phyloP scores from a whole-genome alignment of 2,113 vertebrate species.

The Ranitomeya imitator region DNA sequence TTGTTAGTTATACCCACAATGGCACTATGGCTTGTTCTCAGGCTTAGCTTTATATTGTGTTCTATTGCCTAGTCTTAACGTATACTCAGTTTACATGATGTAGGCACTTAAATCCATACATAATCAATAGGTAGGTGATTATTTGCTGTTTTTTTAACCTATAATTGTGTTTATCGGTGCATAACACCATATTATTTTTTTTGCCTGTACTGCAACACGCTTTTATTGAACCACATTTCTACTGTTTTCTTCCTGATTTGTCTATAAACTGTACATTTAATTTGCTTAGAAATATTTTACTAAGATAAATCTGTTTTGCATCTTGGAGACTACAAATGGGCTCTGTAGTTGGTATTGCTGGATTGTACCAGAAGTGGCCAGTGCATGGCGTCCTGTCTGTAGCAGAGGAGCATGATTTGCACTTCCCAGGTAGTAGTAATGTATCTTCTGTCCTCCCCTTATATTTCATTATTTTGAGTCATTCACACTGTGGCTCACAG shows the following conservation, averaged over 20 bases:
- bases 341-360: constrained; percentile 25
- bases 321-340: not conserved
- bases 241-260: not conserved
- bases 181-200: not conserved
- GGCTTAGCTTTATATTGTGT: not conserved
- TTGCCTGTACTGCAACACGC: constrained; percentile 14
- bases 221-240: constrained; percentile 14
- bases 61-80: not conserved
- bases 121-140: not conserved
- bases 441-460: not conserved
- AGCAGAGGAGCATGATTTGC: constrained; percentile 1
- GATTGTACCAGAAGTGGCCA: constrained; percentile 16
- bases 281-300: constrained; percentile 4
- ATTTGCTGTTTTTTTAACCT: not conserved
- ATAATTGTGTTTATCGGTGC: not conserved
- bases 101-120: not conserved
- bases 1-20: not conserved
- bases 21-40: not conserved
- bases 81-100: not conserved
- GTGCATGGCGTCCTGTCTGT: constrained; percentile 2
- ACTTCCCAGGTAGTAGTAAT: constrained; percentile 17
- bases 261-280: not conserved
- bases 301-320: not conserved
- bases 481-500: constrained; percentile 25
- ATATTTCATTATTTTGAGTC: not conserved